These are phyloP conservation scores for Harlomillsia oculata DNA, from an alignment of 1,140 invertebrate species.

Conservation along the genomic window DNA sequence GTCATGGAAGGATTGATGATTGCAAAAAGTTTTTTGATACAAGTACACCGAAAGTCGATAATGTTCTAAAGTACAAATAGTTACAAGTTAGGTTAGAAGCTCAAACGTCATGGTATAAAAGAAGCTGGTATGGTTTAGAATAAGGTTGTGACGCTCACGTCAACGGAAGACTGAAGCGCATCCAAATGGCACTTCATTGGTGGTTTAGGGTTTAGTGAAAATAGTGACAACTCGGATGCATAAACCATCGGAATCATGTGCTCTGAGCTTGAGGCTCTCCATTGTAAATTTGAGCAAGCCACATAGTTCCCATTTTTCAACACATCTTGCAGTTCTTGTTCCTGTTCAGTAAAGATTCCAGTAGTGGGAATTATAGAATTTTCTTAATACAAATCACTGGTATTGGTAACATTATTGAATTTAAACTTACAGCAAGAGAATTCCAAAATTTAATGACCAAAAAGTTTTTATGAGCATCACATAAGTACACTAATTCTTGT, in stretches of 20 bases:
- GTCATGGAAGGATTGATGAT: not conserved
- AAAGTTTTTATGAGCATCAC: conserved; percentile 43
- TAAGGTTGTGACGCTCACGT: not conserved
- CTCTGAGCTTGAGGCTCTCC: not conserved
- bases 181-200: not conserved
- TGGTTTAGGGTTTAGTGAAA: not conserved
- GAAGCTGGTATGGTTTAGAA: not conserved
- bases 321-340: conserved; percentile 53
- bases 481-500: conserved; percentile 44
- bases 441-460: conserved; percentile 37
- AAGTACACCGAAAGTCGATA: not conserved
- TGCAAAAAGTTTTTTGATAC: not conserved
- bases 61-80: not conserved
- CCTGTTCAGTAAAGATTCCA: conserved; percentile 47
- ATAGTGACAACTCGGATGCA: not conserved
- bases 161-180: conserved; percentile 33
- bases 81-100: not conserved
- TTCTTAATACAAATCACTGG: not conserved
- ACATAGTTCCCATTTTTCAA: conserved; percentile 49
- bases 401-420: not conserved
- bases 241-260: not conserved
- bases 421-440: conserved; percentile 39
- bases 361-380: conserved; percentile 22
- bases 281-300: conserved; percentile 53
- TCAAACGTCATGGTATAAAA: not conserved